Evolutionary conservation across 2,797 vertebrate genomes (phyloP), one percentile per base, ranked within the genome.

Genomic region (Anniella stebbinsi): DNA sequence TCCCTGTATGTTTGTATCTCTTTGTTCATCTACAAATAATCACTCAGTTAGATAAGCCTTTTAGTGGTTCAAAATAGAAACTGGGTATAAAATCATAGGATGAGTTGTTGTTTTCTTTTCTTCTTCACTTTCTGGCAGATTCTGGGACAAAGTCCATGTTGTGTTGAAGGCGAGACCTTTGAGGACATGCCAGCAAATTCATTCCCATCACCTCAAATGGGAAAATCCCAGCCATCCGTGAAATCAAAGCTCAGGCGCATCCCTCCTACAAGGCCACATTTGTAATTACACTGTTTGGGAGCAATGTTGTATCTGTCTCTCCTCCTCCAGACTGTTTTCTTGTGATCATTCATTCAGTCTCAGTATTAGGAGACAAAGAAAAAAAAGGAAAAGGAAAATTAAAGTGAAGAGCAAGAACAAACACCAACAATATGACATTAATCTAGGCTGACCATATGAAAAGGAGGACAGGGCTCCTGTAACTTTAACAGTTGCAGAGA

Each of bases 161-260:
- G 91, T 90, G 76, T 89, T 6, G n/a, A 95, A 90, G 2, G 5
- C 21, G 17, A 88, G 91, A 89, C 70, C 66, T 89, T 94, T 95
- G 91, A 92, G 88, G 82, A 95, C 66, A 0, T 93, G 85, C 87
- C 30, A 96, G 36, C 69, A 77, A 84, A 94, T 96, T 95, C 93
- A 28, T 95, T 95, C 93, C 80, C 41, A 82, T 94, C 95, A 94
- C 38, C 82, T 93, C 88, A 95, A 86, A 95, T 94, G 93, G 93
- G 89, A 92, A 96, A 96, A 93, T 95, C 73, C 78, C 92, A 96
- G 80, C 85, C 93, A 95, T 88, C 89, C 84, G 1, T 95, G 93
- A 96, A 97, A 95, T 95, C 92, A 93, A 96, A 91, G 69, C 76
- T 87, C 94, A 96, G 88, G 91, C 57, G 91, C 33, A 45, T 92